Base-by-base conservation (phyloP, 2,113 vertebrate genomes). In the Ammodytes dubius region DNA sequence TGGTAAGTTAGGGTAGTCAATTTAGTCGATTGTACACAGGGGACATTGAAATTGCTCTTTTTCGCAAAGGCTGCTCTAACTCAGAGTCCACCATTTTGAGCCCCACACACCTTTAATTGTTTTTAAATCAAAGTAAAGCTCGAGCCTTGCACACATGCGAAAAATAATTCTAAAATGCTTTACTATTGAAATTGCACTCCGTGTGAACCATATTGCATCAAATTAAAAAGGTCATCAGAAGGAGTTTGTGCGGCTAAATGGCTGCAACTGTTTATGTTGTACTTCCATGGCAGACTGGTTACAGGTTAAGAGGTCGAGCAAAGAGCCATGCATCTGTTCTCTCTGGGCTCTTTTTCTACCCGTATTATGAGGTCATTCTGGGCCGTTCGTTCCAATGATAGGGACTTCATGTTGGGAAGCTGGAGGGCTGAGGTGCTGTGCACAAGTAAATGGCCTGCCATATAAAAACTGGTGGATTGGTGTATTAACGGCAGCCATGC, bases 41-140 rank as follows among this genome's bases (percentile, higher is more conserved):
- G 27, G 27, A 27, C 27, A 27, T 27, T 27, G 27, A 27, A 27
- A 27, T 27, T 27, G 27, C 27, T 27, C 27, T 27, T 27, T 27
- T 27, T 27, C 27, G 27, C 27, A 27, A 27, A 27, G 63, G 27
- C 66, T 71, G 77, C 79, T 77, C 57, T 47, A 56, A 66, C 78
- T 80, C 81, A 74, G 58, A 64, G 58, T 78, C 80, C 49, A 59
- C 84, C 56, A 49, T 46, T 76, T 46, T 56, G 60, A 61, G 61
- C 50, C 64, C 53, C 59, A 76, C 27, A 77, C 47, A 47, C n/a
- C n/a, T 64, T 82, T 83, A 81, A 85, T 74, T 88, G 77, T 70
- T 43, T 81, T 80, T 47, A 72, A 80, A 84, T 75, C 46, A 64
- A 88, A 85, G 39, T 3, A n/a, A 9, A 65, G 43, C 13, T 65